These are phyloP conservation scores for Andrena dorsata DNA, from an alignment of 2,888 invertebrate species.

Conservation along the genomic window DNA sequence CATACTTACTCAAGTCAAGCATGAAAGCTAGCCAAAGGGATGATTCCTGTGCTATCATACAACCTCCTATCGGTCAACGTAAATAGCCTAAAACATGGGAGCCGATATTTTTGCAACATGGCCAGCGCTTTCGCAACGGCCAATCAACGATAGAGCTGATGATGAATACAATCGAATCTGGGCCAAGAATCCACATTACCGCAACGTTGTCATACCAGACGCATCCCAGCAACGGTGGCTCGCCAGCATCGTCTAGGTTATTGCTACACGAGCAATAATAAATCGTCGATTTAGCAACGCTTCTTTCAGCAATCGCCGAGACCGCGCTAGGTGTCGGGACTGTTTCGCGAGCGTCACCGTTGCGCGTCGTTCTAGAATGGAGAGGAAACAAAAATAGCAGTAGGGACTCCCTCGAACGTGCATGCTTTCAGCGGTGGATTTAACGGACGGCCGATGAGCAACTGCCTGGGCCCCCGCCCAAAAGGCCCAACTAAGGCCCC, in stretches of 20 bases:
- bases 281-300: constrained; percentile 75
- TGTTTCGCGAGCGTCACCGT: constrained; percentile 53
- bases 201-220: constrained; percentile 69
- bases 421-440: too few relatives aligned
- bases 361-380: constrained; percentile 3
- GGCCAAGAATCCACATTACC: constrained; percentile 69
- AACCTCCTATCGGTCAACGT: too few relatives aligned
- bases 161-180: constrained; percentile 63
- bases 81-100: too few relatives aligned
- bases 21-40: too few relatives aligned
- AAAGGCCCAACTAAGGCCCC: too few relatives aligned
- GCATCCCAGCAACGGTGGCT: constrained; percentile 54
- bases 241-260: constrained; percentile 51
- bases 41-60: too few relatives aligned
- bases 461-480: too few relatives aligned
- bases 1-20: too few relatives aligned
- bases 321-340: constrained; percentile 51
- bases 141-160: neutral
- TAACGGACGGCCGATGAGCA: too few relatives aligned
- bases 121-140: too few relatives aligned
- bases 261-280: constrained; percentile 74
- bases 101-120: neutral
- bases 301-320: constrained; percentile 73
- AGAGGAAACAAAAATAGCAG: neutral
- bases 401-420: constrained; percentile 10